phyloP scores from a whole-genome alignment of 2,113 vertebrate species.

The Lucifuga dentata region DNA sequence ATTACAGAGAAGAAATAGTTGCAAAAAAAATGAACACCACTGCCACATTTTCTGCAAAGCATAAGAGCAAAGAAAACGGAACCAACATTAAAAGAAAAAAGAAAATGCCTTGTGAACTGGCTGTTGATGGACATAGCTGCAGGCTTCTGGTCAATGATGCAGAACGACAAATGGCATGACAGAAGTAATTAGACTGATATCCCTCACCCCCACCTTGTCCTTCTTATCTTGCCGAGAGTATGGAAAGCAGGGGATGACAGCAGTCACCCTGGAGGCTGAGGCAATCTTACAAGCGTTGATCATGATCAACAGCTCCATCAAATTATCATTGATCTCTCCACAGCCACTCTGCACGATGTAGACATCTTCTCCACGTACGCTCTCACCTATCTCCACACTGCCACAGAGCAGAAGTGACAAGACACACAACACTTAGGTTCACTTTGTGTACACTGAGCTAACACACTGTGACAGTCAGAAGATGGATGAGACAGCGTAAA shows the following conservation, averaged over 20 bases:
- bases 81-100: slow-evolving; percentile 22
- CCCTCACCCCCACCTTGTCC: slow-evolving; percentile 86
- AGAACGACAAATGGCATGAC: slow-evolving; percentile 71
- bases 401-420: slow-evolving; percentile 28
- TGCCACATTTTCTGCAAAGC: not conserved
- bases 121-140: slow-evolving; percentile 31
- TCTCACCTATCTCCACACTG: slow-evolving; percentile 87
- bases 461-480: slow-evolving; percentile 16
- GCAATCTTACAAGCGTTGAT: slow-evolving; percentile 88
- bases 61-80: not conserved
- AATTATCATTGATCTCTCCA: slow-evolving; percentile 86
- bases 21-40: not conserved
- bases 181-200: slow-evolving; percentile 74
- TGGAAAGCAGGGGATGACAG: slow-evolving; percentile 87
- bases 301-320: slow-evolving; percentile 88
- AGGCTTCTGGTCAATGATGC: slow-evolving; percentile 64
- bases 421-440: slow-evolving; percentile 56
- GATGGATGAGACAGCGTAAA: slow-evolving; percentile 57
- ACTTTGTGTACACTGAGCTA: not conserved
- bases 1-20: not conserved
- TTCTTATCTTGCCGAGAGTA: slow-evolving; percentile 88
- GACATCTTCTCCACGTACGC: slow-evolving; percentile 86
- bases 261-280: slow-evolving; percentile 83
- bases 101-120: slow-evolving; percentile 11
- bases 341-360: slow-evolving; percentile 87